Conservation (phyloP, 2,888 invertebrate species). For the Catocala fraxini region DNA sequence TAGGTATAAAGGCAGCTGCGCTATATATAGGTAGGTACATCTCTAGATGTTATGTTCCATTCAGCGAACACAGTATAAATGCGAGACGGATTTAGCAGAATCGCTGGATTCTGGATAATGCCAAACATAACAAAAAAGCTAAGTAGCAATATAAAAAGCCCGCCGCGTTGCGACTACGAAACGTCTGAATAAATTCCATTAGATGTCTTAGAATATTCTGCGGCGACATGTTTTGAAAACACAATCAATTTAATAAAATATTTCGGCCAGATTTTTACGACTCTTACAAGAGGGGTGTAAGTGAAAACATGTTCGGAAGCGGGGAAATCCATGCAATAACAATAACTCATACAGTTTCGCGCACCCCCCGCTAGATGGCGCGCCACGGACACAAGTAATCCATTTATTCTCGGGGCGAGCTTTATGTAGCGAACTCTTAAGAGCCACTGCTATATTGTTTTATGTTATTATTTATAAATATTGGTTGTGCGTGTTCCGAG, state of each 20-base stretch:
- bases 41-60: slow-evolving; percentile 13
- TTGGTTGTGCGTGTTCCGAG: slow-evolving; percentile 66
- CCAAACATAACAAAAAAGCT: slow-evolving; percentile 23
- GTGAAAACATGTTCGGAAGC: slow-evolving; percentile 84
- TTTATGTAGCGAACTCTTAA: slow-evolving; percentile 85
- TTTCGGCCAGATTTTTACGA: slow-evolving; percentile 82
- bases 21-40: not conserved
- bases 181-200: slow-evolving; percentile 38
- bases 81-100: slow-evolving; percentile 16
- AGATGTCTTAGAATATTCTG: slow-evolving; percentile 44
- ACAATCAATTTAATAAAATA: slow-evolving; percentile 79
- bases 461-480: slow-evolving; percentile 85
- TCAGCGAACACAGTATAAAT: slow-evolving; percentile 18
- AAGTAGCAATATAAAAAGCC: slow-evolving; percentile 32
- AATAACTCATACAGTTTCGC: slow-evolving; percentile 82
- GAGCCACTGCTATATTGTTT: slow-evolving; percentile 80
- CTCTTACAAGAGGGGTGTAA: slow-evolving; percentile 82
- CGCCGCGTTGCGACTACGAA: slow-evolving; percentile 30
- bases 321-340: slow-evolving; percentile 84
- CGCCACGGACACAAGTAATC: slow-evolving; percentile 85
- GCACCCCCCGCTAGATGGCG: slow-evolving; percentile 85
- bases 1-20: too few species aligned
- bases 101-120: slow-evolving; percentile 17
- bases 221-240: slow-evolving; percentile 62
- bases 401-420: slow-evolving; percentile 86